A percentile compares a stretch with the other conserved stretches of the same genome.
Conservation (phyloP, 1,140 invertebrate genomes). For the Daktulosphaira vitifoliae region DNA sequence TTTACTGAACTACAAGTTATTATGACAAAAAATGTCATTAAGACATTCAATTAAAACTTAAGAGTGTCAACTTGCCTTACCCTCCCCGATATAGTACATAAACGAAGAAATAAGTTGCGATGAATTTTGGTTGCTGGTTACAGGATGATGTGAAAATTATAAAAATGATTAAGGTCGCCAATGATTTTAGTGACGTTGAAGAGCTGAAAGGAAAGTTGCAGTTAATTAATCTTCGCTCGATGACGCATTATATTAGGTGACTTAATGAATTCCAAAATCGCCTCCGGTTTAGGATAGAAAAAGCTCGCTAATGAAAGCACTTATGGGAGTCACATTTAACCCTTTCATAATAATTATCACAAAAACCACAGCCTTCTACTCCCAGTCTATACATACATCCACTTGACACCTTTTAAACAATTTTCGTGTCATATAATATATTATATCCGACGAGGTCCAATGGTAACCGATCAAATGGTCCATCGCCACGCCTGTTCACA, state of each 20-base stretch:
- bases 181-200: no score
- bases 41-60: no score
- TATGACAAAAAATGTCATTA: no score
- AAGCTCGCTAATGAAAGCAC: conserved; percentile 32
- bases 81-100: no score
- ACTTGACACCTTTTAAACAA: conserved; percentile 28
- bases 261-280: conserved; percentile 32
- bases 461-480: neutral
- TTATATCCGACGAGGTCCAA: neutral
- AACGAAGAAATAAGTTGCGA: no score
- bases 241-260: conserved; percentile 28
- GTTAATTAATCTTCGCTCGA: conserved; percentile 28
- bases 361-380: neutral
- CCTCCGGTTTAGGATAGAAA: conserved; percentile 25
- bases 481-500: conserved; percentile 3
- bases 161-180: no score
- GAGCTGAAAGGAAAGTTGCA: no score
- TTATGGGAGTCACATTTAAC: conserved; percentile 14
- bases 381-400: neutral
- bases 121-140: no score
- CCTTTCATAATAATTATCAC: conserved; percentile 28
- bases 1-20: no score
- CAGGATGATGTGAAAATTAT: no score
- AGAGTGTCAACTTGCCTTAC: no score
- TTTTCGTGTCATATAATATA: neutral